These are phyloP conservation scores for Alloplasta piceator DNA, from an alignment of 2,888 invertebrate genomes.

Conservation along the genomic window DNA sequence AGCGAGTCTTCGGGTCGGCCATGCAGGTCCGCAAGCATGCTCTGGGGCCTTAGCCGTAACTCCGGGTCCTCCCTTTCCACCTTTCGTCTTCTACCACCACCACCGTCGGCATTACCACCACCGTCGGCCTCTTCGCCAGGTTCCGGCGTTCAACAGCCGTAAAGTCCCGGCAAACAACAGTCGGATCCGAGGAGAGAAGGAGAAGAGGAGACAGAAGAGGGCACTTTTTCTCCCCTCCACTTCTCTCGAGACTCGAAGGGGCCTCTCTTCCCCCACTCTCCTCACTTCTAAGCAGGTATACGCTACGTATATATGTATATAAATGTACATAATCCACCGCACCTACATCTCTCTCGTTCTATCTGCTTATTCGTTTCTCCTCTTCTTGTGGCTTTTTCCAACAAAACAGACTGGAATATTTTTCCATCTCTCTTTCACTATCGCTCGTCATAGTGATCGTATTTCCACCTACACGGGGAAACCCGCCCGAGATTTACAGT, in stretches of 20 bases:
- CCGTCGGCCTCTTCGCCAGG: conserved; percentile 29
- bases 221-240: conserved; percentile 61
- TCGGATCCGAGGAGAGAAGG: not conserved
- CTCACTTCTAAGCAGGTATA: conserved; percentile 62
- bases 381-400: conserved; percentile 10
- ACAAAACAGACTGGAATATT: not conserved
- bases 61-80: conserved; percentile 66
- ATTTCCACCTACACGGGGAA: conserved; percentile 39
- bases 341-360: conserved; percentile 34
- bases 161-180: conserved; percentile 43
- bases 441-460: conserved; percentile 28
- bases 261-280: conserved; percentile 52
- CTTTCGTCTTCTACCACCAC: conserved; percentile 63
- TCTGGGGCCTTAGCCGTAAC: conserved; percentile 72
- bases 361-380: conserved; percentile 26
- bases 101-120: conserved; percentile 55
- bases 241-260: conserved; percentile 23
- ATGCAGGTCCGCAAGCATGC: conserved; percentile 79
- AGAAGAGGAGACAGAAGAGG: conserved; percentile 45
- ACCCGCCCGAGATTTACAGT: not conserved
- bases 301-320: conserved; percentile 9
- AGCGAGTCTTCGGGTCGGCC: conserved; percentile 82
- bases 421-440: conserved; percentile 53
- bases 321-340: conserved; percentile 20
- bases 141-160: conserved; percentile 34